phyloP scores from a whole-genome alignment of 2,888 invertebrate genomes.

The Parapristionchus giblindavisi region DNA sequence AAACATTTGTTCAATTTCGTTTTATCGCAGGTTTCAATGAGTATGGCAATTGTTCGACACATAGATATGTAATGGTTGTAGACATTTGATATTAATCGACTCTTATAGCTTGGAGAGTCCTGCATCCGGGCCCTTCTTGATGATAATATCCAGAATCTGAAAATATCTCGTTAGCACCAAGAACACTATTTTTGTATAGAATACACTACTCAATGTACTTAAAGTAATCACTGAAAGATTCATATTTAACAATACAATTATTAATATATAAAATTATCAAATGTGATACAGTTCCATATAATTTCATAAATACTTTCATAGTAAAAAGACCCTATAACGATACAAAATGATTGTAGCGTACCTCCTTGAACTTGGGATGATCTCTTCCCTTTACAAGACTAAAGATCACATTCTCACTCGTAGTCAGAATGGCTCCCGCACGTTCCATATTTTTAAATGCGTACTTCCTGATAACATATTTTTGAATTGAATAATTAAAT shows the following conservation, averaged over 20 bases:
- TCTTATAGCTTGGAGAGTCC: constrained; percentile 24
- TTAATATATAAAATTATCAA: background rate
- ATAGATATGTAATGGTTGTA: too few relatives aligned
- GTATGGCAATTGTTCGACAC: too few relatives aligned
- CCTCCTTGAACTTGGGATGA: constrained; percentile 29
- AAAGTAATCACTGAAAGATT: background rate
- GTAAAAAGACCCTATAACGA: too few relatives aligned
- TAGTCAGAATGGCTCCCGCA: constrained; percentile 31
- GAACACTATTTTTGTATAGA: constrained; percentile 3
- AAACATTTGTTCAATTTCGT: too few relatives aligned
- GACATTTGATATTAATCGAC: background rate
- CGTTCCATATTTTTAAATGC: constrained; percentile 33
- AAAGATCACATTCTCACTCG: constrained; percentile 35
- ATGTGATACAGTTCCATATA: background rate
- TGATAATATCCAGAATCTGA: constrained; percentile 2
- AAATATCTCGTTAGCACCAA: too few relatives aligned
- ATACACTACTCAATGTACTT: background rate
- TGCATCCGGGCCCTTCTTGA: background rate
- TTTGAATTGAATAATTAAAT: background rate
- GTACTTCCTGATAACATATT: constrained; percentile 31
- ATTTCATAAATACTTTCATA: background rate
- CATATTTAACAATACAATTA: background rate
- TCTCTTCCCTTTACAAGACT: constrained; percentile 16
- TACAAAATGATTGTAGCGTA: background rate
- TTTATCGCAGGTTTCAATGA: too few relatives aligned